Evolutionary conservation across 2,113 vertebrate genomes (phyloP).

Genomic region (Microtus richardsoni): DNA sequence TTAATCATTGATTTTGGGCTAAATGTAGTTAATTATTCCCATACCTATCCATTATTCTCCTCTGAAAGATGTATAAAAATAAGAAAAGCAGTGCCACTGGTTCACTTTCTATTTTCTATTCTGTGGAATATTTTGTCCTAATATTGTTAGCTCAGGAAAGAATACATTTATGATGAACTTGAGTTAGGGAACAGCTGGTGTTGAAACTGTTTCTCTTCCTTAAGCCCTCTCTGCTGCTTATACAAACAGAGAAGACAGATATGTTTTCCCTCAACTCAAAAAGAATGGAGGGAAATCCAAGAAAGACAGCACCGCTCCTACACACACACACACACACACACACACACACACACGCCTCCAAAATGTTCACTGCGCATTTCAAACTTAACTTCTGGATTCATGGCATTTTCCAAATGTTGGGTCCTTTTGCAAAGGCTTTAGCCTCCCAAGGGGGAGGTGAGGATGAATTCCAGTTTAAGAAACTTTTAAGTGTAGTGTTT

Average conservation of each 20-base stretch:
- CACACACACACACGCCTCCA: background rate
- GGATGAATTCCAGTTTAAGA: slow-evolving; percentile 53
- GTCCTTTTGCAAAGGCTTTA: slow-evolving; percentile 64
- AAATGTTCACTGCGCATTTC: slow-evolving; percentile 59
- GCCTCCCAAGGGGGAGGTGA: slow-evolving; percentile 52
- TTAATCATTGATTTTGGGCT: background rate
- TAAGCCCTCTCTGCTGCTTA: slow-evolving; percentile 72
- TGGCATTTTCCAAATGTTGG: slow-evolving; percentile 55
- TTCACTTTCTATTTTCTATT: slow-evolving; percentile 54
- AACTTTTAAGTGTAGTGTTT: slow-evolving; percentile 15
- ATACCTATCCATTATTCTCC: background rate
- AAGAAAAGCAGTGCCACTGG: slow-evolving; percentile 10
- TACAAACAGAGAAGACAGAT: slow-evolving; percentile 79
- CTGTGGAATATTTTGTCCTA: slow-evolving; percentile 41
- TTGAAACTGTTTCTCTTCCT: slow-evolving; percentile 74
- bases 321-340: too few relatives aligned
- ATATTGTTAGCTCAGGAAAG: slow-evolving; percentile 58
- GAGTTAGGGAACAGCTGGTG: slow-evolving; percentile 73
- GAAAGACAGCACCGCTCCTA: background rate
- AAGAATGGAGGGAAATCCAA: slow-evolving; percentile 67
- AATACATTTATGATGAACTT: slow-evolving; percentile 66
- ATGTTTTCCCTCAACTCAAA: slow-evolving; percentile 72
- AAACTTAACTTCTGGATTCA: slow-evolving; percentile 58
- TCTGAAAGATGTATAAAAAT: background rate
- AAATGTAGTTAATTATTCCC: background rate